Base-by-base conservation (phyloP, 1,140 invertebrate genomes). In the Diorhabda carinulata region DNA sequence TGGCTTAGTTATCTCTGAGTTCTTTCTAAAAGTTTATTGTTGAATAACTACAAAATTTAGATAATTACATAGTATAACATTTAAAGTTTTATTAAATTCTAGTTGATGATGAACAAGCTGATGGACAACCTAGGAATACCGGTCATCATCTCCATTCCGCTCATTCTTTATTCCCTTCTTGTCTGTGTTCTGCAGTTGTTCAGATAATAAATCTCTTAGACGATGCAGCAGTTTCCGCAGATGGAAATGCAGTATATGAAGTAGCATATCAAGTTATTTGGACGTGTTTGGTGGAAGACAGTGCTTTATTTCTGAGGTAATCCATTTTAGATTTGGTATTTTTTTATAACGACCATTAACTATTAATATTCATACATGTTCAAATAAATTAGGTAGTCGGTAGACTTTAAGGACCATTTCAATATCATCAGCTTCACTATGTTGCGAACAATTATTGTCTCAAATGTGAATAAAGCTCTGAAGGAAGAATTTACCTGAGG, bases 231-330 rank as follows among this genome's bases (percentile, higher is more conserved):
- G 96, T 99, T 5, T 94, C 94, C 5, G 84, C 87, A n/a, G 95
- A 98, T 82, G 97, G 97, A 3, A 92, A 88, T 78, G 91, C 93
- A 0, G 93, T 96, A 0, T 95, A 95, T 79, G 92, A 95, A 87
- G 89, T 94, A 7, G 92, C 94, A 71, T 94, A 95, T 81, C 91
- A 94, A 83, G 73, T 78, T 76, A 97, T 98, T 66, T 99, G 97
- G 97, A 92, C 90, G 72, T 99, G 97, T 82, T 83, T 99, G 47
- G 96, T 99, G 0, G 98, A 99, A 86, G 98, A 99, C 78, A 95
- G 96, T 7, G 93, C 96, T 0, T 82, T 99, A 1, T 99, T 99
- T 47, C 60, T 76, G 25, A 70, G 74, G 68, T 67, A 64, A 25
- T 25, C 25, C 25, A 25, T 25, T 25, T 25, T 25, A 25, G 25